phyloP scores from a whole-genome alignment of 2,888 invertebrate species.

The Cylloceria caligata region DNA sequence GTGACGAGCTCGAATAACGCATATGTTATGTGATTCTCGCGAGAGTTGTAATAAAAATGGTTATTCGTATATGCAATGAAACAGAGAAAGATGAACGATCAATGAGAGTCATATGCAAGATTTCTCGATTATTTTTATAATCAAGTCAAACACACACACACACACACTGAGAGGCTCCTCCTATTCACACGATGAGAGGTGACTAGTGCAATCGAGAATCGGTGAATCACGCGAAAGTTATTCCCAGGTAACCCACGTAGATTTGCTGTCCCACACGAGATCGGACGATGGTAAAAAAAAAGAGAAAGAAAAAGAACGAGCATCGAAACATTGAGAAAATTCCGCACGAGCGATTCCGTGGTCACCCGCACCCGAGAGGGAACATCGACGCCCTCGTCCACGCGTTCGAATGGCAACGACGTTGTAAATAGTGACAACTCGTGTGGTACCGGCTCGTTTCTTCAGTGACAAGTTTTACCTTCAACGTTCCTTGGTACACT shows the following conservation, averaged over 20 bases:
- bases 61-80: conserved; percentile 5
- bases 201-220: conserved; percentile 32
- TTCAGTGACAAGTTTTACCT: background rate
- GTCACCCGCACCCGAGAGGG: background rate
- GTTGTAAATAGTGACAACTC: background rate
- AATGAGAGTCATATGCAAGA: conserved; percentile 3
- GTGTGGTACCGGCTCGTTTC: background rate
- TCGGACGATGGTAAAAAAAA: conserved; percentile 10
- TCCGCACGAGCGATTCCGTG: conserved; percentile 51
- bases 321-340: conserved; percentile 37
- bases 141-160: background rate
- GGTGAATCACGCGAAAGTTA: conserved; percentile 60
- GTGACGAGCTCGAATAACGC: background rate
- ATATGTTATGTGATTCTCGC: background rate
- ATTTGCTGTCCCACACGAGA: conserved; percentile 35
- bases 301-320: conserved; percentile 14
- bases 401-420: background rate
- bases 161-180: background rate
- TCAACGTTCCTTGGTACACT: background rate
- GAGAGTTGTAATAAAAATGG: background rate
- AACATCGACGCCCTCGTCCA: background rate
- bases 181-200: conserved; percentile 26
- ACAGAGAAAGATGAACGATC: conserved; percentile 7
- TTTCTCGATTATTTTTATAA: conserved; percentile 25
- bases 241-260: conserved; percentile 52